phyloP scores from a whole-genome alignment of 2,888 invertebrate species.

The Erannis defoliaria region DNA sequence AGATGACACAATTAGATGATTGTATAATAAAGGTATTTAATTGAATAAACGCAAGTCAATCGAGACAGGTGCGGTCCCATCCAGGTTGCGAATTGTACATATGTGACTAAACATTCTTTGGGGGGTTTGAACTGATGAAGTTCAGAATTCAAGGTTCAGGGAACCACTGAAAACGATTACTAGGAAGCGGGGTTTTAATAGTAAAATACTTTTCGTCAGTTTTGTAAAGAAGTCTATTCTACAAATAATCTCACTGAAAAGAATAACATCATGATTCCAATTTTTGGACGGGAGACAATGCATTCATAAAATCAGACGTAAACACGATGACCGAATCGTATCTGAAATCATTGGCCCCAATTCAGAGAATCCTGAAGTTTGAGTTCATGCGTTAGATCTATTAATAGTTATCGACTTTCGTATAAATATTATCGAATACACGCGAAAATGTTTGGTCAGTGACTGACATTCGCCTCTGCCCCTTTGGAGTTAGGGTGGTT shows the following conservation, averaged over 20 bases:
- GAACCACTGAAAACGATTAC: too few relatives aligned
- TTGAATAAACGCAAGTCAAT: not conserved
- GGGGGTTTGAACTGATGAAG: too few relatives aligned
- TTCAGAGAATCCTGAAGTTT: constrained; percentile 55
- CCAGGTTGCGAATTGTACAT: too few relatives aligned
- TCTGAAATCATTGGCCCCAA: constrained; percentile 65
- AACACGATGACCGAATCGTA: constrained; percentile 56
- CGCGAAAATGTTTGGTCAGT: constrained; percentile 70
- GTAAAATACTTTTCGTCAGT: not conserved
- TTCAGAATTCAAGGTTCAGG: too few relatives aligned
- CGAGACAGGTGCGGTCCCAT: not conserved
- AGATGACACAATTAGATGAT: constrained; percentile 55
- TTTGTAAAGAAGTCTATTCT: not conserved
- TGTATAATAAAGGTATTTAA: not conserved
- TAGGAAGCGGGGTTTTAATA: not conserved
- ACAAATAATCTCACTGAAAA: not conserved
- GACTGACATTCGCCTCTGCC: constrained; percentile 57
- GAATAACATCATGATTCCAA: constrained; percentile 20
- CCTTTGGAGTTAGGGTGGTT: constrained; percentile 47
- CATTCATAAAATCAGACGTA: constrained; percentile 56
- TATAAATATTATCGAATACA: constrained; percentile 59
- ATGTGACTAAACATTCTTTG: too few relatives aligned
- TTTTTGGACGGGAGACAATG: constrained; percentile 29
- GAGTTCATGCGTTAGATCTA: constrained; percentile 53
- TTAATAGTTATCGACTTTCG: constrained; percentile 64